Evolutionary conservation across 2,888 invertebrate genomes (phyloP).

Genomic region (Fragum sueziense): DNA sequence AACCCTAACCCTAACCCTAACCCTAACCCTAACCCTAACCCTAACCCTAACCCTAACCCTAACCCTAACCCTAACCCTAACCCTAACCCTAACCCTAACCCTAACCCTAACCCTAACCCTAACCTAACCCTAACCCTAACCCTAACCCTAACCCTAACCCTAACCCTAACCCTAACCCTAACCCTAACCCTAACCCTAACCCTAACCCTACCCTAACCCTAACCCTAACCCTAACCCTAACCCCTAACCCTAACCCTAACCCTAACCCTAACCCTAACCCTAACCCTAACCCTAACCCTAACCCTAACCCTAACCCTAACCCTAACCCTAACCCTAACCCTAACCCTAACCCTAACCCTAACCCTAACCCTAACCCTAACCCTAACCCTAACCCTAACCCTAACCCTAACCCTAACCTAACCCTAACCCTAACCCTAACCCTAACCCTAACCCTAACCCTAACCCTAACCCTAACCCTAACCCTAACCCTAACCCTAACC

Average conservation of each 20-base stretch:
- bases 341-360: conserved; percentile 49
- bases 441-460: conserved; percentile 24
- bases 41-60: conserved; percentile 53
- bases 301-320: conserved; percentile 52
- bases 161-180: conserved; percentile 42
- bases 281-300: conserved; percentile 53
- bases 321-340: conserved; percentile 59
- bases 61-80: conserved; percentile 49
- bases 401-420: conserved; percentile 26
- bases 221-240: conserved; percentile 47
- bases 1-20: conserved; percentile 32
- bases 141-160: conserved; percentile 34
- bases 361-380: conserved; percentile 39
- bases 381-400: conserved; percentile 30
- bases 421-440: conserved; percentile 18
- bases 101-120: conserved; percentile 32
- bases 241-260: conserved; percentile 45
- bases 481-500: conserved; percentile 57
- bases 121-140: conserved; percentile 33
- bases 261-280: conserved; percentile 51
- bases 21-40: conserved; percentile 37
- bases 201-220: conserved; percentile 48
- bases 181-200: conserved; percentile 33
- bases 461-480: conserved; percentile 11
- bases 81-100: conserved; percentile 47